Evolutionary conservation across 30 jellyfish, hydroid and myxozoan genomes (phyloP).

Genomic region (Catostylus mosaicus): DNA sequence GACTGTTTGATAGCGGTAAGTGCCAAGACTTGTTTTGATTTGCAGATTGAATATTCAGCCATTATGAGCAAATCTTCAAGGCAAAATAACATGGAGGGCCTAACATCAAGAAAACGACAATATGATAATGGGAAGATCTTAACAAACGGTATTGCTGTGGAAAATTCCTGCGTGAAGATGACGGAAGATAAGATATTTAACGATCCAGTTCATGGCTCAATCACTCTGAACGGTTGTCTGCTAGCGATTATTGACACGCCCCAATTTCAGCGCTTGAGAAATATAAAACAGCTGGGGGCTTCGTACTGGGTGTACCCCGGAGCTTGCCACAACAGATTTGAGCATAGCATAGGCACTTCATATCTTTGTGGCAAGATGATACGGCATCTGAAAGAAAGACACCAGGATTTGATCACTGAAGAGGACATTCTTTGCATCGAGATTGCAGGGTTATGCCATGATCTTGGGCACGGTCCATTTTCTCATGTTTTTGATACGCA

Average conservation of each 20-base stretch:
- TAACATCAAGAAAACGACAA: background rate
- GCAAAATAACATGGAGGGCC: background rate
- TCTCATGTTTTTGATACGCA: constrained; percentile 81
- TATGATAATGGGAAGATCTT: background rate
- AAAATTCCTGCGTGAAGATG: background rate
- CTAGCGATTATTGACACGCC: constrained; percentile 73
- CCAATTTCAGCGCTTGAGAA: constrained; percentile 82
- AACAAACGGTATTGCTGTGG: background rate
- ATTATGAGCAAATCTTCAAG: background rate
- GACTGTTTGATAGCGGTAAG: too few relatives aligned
- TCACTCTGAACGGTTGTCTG: constrained; percentile 51
- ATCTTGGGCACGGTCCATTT: constrained; percentile 92
- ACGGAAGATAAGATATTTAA: constrained; percentile 56
- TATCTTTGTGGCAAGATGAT: constrained; percentile 62
- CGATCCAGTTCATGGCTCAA: constrained; percentile 81
- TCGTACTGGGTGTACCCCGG: constrained; percentile 79
- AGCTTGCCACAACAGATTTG: constrained; percentile 85
- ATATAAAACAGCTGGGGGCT: constrained; percentile 82
- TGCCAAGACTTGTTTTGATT: too few relatives aligned
- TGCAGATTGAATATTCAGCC: background rate
- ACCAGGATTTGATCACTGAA: constrained; percentile 31
- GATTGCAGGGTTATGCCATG: constrained; percentile 85
- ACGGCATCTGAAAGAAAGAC: constrained; percentile 24
- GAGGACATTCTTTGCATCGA: constrained; percentile 67
- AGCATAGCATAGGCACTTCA: constrained; percentile 85